Evolutionary conservation across 23 tunicate genomes (phyloP).

Genomic region (Diplosoma virens): DNA sequence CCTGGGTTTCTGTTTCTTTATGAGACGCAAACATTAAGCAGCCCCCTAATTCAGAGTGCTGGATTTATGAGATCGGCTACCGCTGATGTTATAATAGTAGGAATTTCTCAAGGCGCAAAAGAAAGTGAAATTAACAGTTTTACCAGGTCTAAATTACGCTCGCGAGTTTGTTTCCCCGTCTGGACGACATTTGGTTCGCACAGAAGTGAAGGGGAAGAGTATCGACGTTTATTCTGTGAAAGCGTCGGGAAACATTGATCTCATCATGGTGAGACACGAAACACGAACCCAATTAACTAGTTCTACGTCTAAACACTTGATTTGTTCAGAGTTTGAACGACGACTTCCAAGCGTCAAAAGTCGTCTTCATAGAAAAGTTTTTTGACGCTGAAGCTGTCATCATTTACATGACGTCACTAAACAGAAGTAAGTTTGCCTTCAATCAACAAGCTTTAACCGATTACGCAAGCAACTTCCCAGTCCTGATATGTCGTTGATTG

Average conservation of each 20-base stretch:
- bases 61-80: no score
- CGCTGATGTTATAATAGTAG: no score
- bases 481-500: neutral
- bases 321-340: slow-evolving; percentile 32
- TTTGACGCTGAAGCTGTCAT: slow-evolving; percentile 10
- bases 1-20: no score
- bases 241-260: slow-evolving; percentile 2
- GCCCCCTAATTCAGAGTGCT: no score
- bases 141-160: no score
- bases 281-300: no score
- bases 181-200: slow-evolving; percentile 27
- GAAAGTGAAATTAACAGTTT: no score
- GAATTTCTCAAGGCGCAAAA: no score
- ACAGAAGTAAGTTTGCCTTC: slow-evolving; percentile 56
- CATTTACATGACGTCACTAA: slow-evolving; percentile 39
- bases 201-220: neutral
- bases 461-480: no score
- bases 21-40: no score
- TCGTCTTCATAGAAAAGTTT: slow-evolving; percentile 21
- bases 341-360: slow-evolving; percentile 48
- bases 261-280: slow-evolving; percentile 18
- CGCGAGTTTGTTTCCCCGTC: slow-evolving; percentile 6
- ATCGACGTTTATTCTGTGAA: slow-evolving; percentile 19
- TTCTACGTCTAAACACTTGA: neutral
- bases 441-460: no score